Conservation (phyloP, 2,113 vertebrate genomes). For the Lonchura striata region DNA sequence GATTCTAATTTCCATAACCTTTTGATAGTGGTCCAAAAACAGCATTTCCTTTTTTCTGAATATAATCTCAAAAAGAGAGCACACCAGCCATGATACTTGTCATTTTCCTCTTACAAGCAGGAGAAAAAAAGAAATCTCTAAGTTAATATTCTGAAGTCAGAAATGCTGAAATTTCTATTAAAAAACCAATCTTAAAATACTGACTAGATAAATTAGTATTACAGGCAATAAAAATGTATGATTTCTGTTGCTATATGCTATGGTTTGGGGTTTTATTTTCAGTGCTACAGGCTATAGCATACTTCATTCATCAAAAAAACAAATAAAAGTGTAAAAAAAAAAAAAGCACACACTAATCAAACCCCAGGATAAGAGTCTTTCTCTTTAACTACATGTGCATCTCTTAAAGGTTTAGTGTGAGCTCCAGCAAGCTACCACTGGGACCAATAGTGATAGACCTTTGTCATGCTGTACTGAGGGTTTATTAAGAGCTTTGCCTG, state of each 20-base stretch:
- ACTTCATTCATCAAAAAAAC: background rate
- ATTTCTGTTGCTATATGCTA: background rate
- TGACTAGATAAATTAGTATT: background rate
- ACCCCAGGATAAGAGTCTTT: background rate
- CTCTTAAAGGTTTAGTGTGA: conserved; percentile 21
- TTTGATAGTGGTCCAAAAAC: background rate
- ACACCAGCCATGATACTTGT: background rate
- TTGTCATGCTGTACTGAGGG: conserved; percentile 49
- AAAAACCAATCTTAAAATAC: background rate
- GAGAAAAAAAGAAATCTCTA: background rate
- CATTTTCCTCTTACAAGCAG: background rate
- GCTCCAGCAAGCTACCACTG: conserved; percentile 6
- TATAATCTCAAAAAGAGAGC: background rate
- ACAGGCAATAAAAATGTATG: background rate
- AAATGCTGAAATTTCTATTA: background rate
- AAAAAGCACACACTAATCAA: background rate
- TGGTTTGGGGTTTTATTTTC: background rate
- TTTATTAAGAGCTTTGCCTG: conserved; percentile 51
- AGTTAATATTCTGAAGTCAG: background rate
- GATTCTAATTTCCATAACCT: background rate
- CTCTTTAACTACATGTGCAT: background rate
- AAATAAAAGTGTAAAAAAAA: background rate
- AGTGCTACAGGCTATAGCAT: background rate
- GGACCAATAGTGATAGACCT: conserved; percentile 50
- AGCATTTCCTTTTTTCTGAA: background rate